Conservation (phyloP, 2,888 invertebrate genomes). For the Margaritifera margaritifera region DNA sequence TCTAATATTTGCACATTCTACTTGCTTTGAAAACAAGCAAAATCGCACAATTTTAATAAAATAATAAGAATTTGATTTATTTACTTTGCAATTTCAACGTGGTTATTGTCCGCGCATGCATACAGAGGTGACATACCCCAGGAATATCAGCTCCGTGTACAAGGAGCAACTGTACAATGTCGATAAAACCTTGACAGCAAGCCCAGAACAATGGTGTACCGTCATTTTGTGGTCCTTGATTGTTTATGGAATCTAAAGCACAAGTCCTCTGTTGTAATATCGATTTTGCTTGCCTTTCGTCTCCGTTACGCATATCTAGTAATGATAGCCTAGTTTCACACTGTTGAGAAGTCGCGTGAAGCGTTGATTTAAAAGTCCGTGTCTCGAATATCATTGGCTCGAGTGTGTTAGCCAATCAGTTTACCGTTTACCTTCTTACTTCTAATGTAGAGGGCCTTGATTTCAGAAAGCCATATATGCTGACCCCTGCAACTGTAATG, state of each 20-base stretch:
- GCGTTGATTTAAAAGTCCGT: neutral
- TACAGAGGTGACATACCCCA: slow-evolving; percentile 58
- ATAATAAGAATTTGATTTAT: slow-evolving; percentile 12
- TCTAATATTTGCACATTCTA: too few species aligned
- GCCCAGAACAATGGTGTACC: slow-evolving; percentile 59
- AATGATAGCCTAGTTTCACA: slow-evolving; percentile 44
- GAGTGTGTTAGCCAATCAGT: too few species aligned
- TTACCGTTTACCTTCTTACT: too few species aligned
- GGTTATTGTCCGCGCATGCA: slow-evolving; percentile 55
- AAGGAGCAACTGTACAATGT: slow-evolving; percentile 50
- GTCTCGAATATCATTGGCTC: too few species aligned
- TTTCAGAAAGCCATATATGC: too few species aligned
- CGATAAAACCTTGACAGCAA: slow-evolving; percentile 50
- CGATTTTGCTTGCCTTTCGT: slow-evolving; percentile 42
- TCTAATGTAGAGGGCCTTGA: too few species aligned
- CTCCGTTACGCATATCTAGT: slow-evolving; percentile 48
- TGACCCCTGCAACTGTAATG: too few species aligned
- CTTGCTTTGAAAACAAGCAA: neutral
- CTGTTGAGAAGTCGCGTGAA: neutral
- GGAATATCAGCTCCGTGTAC: slow-evolving; percentile 46
- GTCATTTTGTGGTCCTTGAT: slow-evolving; percentile 42
- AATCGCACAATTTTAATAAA: neutral
- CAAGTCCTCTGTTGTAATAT: slow-evolving; percentile 43
- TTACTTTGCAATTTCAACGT: slow-evolving; percentile 49
- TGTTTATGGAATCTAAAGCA: slow-evolving; percentile 37